Base-by-base conservation (phyloP, 2,888 invertebrate genomes). In the Beris morrisii region DNA sequence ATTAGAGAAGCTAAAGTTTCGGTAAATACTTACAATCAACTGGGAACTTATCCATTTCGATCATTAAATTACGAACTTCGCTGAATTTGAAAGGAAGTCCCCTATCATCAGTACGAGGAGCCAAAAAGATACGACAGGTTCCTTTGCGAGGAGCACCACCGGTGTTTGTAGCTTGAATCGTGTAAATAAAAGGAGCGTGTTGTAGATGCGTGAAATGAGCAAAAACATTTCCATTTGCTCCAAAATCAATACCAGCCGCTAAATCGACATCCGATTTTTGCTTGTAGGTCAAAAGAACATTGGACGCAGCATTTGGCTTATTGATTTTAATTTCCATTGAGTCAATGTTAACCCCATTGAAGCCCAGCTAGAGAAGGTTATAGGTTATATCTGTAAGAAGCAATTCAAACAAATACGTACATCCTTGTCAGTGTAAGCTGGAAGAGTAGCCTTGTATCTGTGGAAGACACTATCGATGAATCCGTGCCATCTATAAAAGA, bases 401-500 rank as follows among this genome's bases (percentile, higher is more conserved):
- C 11, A 46, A 65, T 61, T 28, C 22, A 58, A 55, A 32, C 32
- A 55, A 71, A 66, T 70, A 22, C 75, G 53, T 56, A 86, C 86
- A 75, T 84, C 83, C 28, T 78, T 74, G 1, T 72, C 73, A 0
- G 75, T 80, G 74, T 90, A 90, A 9, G 83, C 78, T 0, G 84
- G 82, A 52, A 89, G 74, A 5, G 84, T 83, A 5, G 81, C 78
- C 77, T 93, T 93, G 78, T 86, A 86, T 71, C 85, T 86, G 71
- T 88, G 87, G 84, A 91, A 93, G 38, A 90, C 78, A 69, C 87
- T 85, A 73, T 93, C 91, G 55, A 93, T 84, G 76, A 86, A 91
- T 1, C 88, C 87, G 75, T 93, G 93, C 90, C 90, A 92, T 75
- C 92, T 87, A 82, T 91, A 93, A 83, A 93, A 93, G 69, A 91